Percentiles rank a stretch among this genome's conserved stretches.
Evolutionary conservation across 2,797 vertebrate species (phyloP).

Genomic region (Pangasius djambal): DNA sequence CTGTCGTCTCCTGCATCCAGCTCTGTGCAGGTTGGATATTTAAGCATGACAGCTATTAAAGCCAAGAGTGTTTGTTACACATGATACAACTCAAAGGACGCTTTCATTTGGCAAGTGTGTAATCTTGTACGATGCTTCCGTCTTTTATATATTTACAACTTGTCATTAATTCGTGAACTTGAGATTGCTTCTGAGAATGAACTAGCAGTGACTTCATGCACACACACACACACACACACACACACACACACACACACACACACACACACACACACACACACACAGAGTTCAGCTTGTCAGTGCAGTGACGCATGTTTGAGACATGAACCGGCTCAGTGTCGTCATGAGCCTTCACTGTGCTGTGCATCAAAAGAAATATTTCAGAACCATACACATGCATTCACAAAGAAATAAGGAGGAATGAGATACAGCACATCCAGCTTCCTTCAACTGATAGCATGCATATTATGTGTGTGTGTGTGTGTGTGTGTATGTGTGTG

Average conservation of each 20-base stretch:
- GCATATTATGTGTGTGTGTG: too few relatives aligned
- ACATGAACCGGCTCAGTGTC: background rate
- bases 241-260: conserved; percentile 8
- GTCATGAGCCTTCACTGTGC: background rate
- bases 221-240: background rate
- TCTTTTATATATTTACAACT: conserved; percentile 20
- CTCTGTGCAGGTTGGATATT: background rate
- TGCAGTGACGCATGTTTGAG: background rate
- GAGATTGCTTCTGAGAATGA: conserved; percentile 13
- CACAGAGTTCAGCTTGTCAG: background rate
- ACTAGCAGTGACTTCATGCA: background rate
- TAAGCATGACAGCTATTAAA: conserved; percentile 9
- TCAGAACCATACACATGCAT: background rate
- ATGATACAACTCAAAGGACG: background rate
- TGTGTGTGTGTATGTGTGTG: too few relatives aligned
- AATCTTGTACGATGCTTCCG: conserved; percentile 8
- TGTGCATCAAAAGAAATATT: background rate
- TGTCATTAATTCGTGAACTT: conserved; percentile 14
- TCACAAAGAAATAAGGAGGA: background rate
- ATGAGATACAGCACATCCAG: background rate
- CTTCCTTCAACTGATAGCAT: background rate
- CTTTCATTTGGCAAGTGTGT: background rate
- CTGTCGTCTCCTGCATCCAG: conserved; percentile 28
- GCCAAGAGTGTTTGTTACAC: conserved; percentile 3
- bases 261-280: background rate